Conservation (phyloP, 2,113 vertebrate species). For the Lontra canadensis region DNA sequence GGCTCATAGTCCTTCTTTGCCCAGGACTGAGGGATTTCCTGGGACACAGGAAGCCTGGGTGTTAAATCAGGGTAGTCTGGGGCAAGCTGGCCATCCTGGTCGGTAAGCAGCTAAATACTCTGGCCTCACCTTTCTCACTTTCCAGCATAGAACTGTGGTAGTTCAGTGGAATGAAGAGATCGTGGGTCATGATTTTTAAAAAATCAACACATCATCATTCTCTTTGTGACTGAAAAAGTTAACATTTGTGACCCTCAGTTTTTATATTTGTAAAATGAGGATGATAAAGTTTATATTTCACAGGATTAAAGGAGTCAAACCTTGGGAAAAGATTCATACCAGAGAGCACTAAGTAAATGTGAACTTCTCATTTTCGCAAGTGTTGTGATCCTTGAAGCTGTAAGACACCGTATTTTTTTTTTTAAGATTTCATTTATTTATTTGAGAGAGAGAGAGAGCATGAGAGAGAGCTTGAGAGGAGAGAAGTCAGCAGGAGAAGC, state of each 20-base stretch:
- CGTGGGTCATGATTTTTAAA: not conserved
- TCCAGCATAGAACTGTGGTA: too few relatives aligned
- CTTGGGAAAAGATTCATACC: not conserved
- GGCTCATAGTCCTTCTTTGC: not conserved
- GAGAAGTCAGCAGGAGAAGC: too few relatives aligned
- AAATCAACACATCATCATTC: not conserved
- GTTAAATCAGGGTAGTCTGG: not conserved
- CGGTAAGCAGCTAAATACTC: not conserved
- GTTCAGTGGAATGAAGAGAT: not conserved
- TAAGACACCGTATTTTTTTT: not conserved
- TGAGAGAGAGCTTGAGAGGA: too few relatives aligned
- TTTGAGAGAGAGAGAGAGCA: too few relatives aligned
- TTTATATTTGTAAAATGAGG: not conserved
- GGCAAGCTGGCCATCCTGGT: not conserved
- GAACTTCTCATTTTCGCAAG: not conserved
- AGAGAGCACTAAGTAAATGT: not conserved
- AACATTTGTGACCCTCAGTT: not conserved
- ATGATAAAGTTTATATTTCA: not conserved
- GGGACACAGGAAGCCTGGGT: not conserved
- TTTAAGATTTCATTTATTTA: not conserved
- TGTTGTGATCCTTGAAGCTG: not conserved
- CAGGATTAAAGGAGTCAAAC: not conserved
- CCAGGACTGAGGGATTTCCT: not conserved
- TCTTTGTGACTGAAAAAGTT: not conserved
- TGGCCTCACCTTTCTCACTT: too few relatives aligned